A percentile compares a stretch with the other conserved stretches of the same genome.
Evolutionary conservation across 1,140 invertebrate genomes (phyloP).

Genomic region (Andricus grossulariae): DNA sequence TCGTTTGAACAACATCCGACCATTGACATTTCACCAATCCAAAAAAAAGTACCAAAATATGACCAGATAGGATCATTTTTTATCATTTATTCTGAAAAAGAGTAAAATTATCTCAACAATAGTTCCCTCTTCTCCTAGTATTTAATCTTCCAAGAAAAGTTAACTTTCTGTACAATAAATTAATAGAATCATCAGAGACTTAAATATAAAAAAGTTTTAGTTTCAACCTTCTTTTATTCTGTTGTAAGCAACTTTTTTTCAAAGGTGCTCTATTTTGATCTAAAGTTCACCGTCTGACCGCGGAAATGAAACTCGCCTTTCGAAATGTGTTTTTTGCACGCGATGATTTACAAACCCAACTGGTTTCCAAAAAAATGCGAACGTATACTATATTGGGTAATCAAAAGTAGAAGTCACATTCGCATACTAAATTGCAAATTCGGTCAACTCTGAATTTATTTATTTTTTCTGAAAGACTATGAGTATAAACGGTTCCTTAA

Average conservation of each 20-base stretch:
- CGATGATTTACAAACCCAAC: slow-evolving; percentile 6
- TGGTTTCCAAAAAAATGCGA: not conserved
- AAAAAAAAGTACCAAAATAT: slow-evolving; percentile 11
- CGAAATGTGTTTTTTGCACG: not conserved
- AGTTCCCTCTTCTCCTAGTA: too few species aligned
- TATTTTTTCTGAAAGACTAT: slow-evolving; percentile 12
- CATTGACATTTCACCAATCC: not conserved
- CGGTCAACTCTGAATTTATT: not conserved
- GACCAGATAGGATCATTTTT: not conserved
- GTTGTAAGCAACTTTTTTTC: too few species aligned
- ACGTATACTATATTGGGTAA: not conserved
- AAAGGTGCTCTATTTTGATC: not conserved
- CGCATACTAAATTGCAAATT: slow-evolving; percentile 5
- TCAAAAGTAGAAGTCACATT: slow-evolving; percentile 18
- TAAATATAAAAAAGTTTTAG: too few species aligned
- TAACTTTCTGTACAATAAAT: too few species aligned
- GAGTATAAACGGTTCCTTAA: too few species aligned
- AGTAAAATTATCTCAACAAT: not conserved
- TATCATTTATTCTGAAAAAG: not conserved
- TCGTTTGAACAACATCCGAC: slow-evolving; percentile 33
- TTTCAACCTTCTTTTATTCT: too few species aligned
- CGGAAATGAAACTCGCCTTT: slow-evolving; percentile 2
- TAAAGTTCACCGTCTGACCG: not conserved
- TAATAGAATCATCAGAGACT: too few species aligned
- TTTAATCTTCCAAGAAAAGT: too few species aligned